Base-by-base conservation (phyloP, 2,113 vertebrate genomes). In the Acrocephalus kingi region DNA sequence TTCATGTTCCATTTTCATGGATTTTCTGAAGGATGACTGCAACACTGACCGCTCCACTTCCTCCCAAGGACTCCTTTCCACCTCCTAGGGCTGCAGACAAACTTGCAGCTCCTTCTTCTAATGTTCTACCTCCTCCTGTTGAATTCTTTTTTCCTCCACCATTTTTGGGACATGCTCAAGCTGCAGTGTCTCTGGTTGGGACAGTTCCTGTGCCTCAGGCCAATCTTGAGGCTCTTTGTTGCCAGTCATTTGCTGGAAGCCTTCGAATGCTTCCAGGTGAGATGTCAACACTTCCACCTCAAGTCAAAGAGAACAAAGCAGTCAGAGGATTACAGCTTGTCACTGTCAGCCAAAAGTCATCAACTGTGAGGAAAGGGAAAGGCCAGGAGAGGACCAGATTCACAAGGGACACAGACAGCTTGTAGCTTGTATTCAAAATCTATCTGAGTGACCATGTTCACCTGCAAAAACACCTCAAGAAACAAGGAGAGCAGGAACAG, bases 151-250 rank as follows among this genome's bases (percentile, higher is more conserved):
- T 23, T 30, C 20, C 61, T 35, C 4, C 15, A 35, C 24, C 25
- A 5, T 43, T 31, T 22, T 54, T 1, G 1, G 48, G 48, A n/a
- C 0, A 1, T n/a, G 75, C 8, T 41, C 5, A 33, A 28, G 6
- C 48, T 52, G 11, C 19, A 64, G 48, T 15, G 22, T 13, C 15
- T 78, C 48, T 14, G 19, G 5, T 3, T 17, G 37, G 37, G 15
- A 18, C 14, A 3, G 8, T 5, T 45, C 24, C 49, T 21, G 19
- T n/a, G 31, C 7, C 24, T 43, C 19, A 23, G 0, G 2, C 24
- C 7, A 7, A 1, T 2, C 8, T 14, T 11, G 19, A 19, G 24
- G 24, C 4, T 23, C 20, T 43, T 45, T 2, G 3, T 35, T 4
- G 5, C 30, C 48, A 8, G 4, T 18, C 61, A 18, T 43, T 45